Base-by-base conservation (phyloP, 2,113 vertebrate genomes). In the Cebidichthys violaceus region DNA sequence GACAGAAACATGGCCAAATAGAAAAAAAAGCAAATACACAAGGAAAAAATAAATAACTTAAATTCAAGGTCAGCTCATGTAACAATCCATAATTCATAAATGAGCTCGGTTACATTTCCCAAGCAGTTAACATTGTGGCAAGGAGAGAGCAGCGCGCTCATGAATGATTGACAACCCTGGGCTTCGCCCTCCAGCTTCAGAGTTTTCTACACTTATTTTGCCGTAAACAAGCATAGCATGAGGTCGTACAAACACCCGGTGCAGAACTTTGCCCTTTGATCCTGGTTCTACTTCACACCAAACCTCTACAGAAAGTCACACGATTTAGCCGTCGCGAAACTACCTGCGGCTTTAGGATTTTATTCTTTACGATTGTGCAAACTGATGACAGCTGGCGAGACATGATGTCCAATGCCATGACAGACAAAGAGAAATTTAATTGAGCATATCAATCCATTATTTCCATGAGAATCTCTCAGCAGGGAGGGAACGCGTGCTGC, bases 121-220 rank as follows among this genome's bases (percentile, higher is more conserved):
- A 60, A 47, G 39, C 45, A 75, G 82, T 81, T 77, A 61, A 81
- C 76, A 77, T 72, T 27, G 74, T 70, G 79, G 68, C 64, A 71
- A 82, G 54, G 52, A 29, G 10, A 82, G 68, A 81, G 77, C 77
- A 41, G 69, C 1, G n/a, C 17, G 43, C 68, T 87, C 89, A 85
- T 90, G 65, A 87, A 90, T 87, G 82, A 89, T 76, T 88, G 86
- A 90, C 68, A 75, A 71, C 8, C 31, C 35, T 9, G 20, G 39
- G 66, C 39, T 83, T 83, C 6, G 31, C 54, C 80, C 70, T 41
- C 57, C 39, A 70, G 83, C 87, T 68, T 76, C 45, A 41, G 37
- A 65, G 37, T 68, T 73, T n/a, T 45, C 71, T 47, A 73, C 59
- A 54, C 68, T 79, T 59, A 18, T 80, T 79, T 52, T 52, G 33